phyloP scores from a whole-genome alignment of 53 echinoderm and acorn worm genomes.

The Arbacia lixula region DNA sequence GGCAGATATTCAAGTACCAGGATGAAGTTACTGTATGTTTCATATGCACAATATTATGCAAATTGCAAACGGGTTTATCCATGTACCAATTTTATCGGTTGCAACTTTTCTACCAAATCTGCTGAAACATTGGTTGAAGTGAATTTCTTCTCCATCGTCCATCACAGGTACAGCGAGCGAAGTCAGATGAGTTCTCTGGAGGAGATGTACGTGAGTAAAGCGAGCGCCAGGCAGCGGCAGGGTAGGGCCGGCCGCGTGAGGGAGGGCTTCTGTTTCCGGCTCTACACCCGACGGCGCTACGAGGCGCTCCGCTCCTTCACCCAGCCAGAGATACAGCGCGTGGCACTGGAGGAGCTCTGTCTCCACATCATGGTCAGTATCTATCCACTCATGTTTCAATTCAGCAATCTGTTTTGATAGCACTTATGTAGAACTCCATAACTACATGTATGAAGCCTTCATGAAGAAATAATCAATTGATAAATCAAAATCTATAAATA shows the following conservation, averaged over 20 bases:
- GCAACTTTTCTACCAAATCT: too few species aligned
- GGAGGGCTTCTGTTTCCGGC: conserved; percentile 91
- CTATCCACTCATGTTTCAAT: too few species aligned
- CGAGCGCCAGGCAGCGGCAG: conserved; percentile 92
- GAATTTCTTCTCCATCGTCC: too few species aligned
- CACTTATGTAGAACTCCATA: too few species aligned
- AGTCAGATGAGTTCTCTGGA: conserved; percentile 86
- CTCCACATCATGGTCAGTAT: conserved; percentile 87
- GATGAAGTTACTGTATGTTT: too few species aligned
- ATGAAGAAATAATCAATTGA: not conserved
- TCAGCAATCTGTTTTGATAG: too few species aligned
- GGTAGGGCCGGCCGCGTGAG: conserved; percentile 89
- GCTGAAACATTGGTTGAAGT: too few species aligned
- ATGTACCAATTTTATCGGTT: too few species aligned
- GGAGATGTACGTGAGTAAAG: conserved; percentile 91
- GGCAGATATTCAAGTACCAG: too few species aligned
- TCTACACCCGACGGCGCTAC: conserved; percentile 88
- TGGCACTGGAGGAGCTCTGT: conserved; percentile 92
- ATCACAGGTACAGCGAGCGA: conserved; percentile 82
- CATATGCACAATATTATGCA: too few species aligned
- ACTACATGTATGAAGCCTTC: not conserved
- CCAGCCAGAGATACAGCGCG: conserved; percentile 88
- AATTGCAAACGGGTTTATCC: too few species aligned
- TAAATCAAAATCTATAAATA: not conserved
- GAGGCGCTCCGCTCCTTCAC: conserved; percentile 74